Evolutionary conservation across 2,113 vertebrate genomes (phyloP).

Genomic region (Chaenocephalus aceratus): DNA sequence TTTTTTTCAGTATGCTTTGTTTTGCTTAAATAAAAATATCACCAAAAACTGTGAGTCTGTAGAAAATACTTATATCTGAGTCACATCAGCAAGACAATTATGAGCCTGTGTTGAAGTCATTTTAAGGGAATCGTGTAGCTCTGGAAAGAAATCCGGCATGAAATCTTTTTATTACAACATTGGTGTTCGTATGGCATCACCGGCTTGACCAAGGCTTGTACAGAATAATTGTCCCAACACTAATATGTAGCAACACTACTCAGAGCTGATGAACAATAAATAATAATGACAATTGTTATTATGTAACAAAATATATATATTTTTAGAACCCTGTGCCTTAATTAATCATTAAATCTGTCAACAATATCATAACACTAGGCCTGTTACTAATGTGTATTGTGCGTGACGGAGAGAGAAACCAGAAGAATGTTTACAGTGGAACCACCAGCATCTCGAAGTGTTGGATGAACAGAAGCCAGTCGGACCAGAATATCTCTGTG

Average conservation of each 20-base stretch:
- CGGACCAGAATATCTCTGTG: slow-evolving; percentile 52
- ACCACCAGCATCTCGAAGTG: slow-evolving; percentile 26
- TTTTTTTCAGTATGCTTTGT: neutral
- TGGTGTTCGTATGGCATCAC: neutral
- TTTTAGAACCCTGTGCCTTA: too few relatives aligned
- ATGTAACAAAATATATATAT: too few relatives aligned
- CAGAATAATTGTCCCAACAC: neutral
- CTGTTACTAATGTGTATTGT: neutral
- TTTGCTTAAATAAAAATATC: too few relatives aligned
- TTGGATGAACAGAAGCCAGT: slow-evolving; percentile 37
- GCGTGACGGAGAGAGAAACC: neutral
- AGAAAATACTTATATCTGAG: too few relatives aligned
- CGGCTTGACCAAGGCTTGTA: neutral
- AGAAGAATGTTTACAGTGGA: slow-evolving; percentile 35
- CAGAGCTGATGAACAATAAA: neutral
- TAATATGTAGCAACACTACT: neutral
- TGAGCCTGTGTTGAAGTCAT: neutral
- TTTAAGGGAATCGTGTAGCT: neutral
- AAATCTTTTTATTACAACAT: slow-evolving; percentile 9
- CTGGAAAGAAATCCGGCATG: neutral
- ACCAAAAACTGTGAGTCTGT: too few relatives aligned
- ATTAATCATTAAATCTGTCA: too few relatives aligned
- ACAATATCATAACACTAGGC: neutral
- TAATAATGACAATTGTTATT: too few relatives aligned
- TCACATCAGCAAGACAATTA: neutral